Evolutionary conservation across 1,140 invertebrate species (phyloP).

Genomic region (Drosophila fuyamai): DNA sequence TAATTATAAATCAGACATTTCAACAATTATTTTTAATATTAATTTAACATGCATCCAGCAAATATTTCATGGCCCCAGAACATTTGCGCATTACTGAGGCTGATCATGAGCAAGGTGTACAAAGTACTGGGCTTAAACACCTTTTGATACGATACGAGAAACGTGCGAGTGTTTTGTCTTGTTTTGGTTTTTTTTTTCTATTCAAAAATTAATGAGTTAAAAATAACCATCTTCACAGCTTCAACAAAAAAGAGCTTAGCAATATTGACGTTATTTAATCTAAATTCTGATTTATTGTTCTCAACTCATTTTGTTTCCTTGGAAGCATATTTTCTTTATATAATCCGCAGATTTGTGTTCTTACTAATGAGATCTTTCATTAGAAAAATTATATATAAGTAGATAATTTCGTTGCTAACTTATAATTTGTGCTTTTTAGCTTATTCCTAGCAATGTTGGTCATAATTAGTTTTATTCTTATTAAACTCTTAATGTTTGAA

Average conservation of each 20-base stretch:
- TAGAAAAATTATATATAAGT: background rate
- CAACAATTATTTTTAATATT: constrained; percentile 74
- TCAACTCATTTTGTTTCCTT: background rate
- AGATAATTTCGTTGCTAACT: background rate
- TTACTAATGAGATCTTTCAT: background rate
- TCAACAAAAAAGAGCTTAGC: constrained; percentile 16
- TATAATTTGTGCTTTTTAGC: too few relatives aligned
- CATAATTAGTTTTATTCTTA: too few relatives aligned
- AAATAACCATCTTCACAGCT: constrained; percentile 25
- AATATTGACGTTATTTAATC: constrained; percentile 12
- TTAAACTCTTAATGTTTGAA: too few relatives aligned
- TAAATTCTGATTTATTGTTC: constrained; percentile 5
- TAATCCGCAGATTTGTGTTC: background rate
- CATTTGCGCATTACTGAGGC: constrained; percentile 44
- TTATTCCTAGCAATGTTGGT: too few relatives aligned
- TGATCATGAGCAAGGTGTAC: constrained; percentile 6
- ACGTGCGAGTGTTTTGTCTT: constrained; percentile 25
- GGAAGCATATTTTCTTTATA: background rate
- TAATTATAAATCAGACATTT: constrained; percentile 67
- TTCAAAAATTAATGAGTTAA: constrained; percentile 20
- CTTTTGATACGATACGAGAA: constrained; percentile 22
- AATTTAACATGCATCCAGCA: constrained; percentile 65
- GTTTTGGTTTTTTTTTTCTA: constrained; percentile 28
- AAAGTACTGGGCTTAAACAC: constrained; percentile 15
- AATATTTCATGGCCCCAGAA: constrained; percentile 54